phyloP scores from a whole-genome alignment of 2,113 vertebrate species.

The Chauna torquata region DNA sequence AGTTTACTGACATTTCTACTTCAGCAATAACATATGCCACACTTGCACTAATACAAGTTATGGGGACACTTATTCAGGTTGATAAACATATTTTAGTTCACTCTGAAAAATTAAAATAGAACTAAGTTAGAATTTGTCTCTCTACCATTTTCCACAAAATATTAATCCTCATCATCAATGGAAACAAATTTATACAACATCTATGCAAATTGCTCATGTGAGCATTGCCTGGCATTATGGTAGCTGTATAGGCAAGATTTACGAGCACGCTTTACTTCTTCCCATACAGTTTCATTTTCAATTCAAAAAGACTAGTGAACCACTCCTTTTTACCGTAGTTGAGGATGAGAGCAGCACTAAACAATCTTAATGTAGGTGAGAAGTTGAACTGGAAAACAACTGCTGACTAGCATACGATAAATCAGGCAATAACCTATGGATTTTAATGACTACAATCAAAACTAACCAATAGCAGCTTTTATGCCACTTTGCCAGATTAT shows the following conservation, averaged over 20 bases:
- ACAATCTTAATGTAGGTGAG: not conserved
- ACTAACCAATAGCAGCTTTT: not conserved
- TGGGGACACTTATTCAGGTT: not conserved
- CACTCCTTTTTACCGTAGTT: not conserved
- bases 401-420: not conserved
- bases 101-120: rapidly evolving
- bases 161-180: not conserved
- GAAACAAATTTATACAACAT: not conserved
- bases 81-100: not conserved
- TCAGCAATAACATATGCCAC: not conserved
- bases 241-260: not conserved
- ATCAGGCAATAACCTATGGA: not conserved
- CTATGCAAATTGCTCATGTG: not conserved
- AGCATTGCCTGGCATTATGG: not conserved
- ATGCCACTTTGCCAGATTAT: not conserved
- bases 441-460: not conserved
- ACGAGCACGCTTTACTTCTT: not conserved
- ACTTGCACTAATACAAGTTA: not conserved
- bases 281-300: not conserved
- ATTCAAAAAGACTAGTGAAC: not conserved
- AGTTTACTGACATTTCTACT: not conserved
- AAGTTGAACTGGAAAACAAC: not conserved
- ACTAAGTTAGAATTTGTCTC: not conserved
- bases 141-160: not conserved
- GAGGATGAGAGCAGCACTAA: not conserved